Percentiles rank a stretch among this genome's conserved stretches.
Evolutionary conservation across 2,797 vertebrate species (phyloP).

Genomic region (Columba guinea): DNA sequence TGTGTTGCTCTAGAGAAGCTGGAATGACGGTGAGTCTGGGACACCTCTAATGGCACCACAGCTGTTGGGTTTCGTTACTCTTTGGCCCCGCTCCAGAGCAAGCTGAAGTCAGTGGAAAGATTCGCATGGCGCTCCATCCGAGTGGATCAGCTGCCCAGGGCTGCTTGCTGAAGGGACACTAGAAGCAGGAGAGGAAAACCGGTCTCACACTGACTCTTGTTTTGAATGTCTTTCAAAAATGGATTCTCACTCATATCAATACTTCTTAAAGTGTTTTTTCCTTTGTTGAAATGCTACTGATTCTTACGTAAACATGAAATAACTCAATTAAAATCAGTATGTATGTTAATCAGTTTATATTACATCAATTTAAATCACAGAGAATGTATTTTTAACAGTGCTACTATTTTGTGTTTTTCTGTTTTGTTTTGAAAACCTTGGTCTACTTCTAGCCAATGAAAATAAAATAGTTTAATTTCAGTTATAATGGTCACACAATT

Average conservation of each 20-base stretch:
- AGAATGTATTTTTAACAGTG: neutral
- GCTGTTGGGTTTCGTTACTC: neutral
- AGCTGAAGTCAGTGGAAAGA: constrained; percentile 10
- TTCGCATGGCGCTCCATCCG: neutral
- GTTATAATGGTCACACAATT: neutral
- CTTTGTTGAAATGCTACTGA: neutral
- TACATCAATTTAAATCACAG: neutral
- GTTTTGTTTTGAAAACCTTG: neutral
- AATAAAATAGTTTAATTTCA: neutral
- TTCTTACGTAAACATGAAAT: neutral
- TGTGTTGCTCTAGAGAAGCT: neutral
- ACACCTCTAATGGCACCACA: neutral
- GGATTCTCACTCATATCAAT: neutral
- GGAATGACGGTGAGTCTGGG: neutral
- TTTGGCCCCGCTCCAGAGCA: constrained; percentile 5
- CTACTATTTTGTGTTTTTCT: neutral
- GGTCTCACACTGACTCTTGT: neutral
- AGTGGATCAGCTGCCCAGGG: neutral
- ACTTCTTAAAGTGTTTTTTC: neutral
- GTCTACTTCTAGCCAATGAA: neutral
- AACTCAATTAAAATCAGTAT: neutral
- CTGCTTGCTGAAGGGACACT: neutral
- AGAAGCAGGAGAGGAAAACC: neutral
- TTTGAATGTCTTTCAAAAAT: neutral
- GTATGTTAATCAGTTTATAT: neutral